Percentiles rank a stretch among this genome's conserved stretches.
These are phyloP conservation scores for Urosaurus nigricauda DNA, from an alignment of 2,797 vertebrate genomes.

Conservation along the genomic window DNA sequence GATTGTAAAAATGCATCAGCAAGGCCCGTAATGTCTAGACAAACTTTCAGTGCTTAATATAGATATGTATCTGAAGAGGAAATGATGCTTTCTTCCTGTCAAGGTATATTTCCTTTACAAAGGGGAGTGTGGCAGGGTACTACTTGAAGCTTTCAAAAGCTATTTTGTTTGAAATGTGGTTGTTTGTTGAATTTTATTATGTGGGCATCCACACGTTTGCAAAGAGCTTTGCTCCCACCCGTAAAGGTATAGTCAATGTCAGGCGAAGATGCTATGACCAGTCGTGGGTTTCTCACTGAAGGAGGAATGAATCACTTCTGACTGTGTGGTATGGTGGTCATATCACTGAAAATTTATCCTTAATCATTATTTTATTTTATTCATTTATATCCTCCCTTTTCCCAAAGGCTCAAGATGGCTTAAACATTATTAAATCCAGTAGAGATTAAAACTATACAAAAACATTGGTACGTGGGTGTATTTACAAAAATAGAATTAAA, in stretches of 20 bases:
- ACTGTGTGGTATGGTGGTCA: no score
- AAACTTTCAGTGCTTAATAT: constrained; percentile 18
- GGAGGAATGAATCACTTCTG: neutral
- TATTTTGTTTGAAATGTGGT: neutral
- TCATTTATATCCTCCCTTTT: no score
- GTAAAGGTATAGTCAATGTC: neutral
- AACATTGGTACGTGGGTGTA: no score
- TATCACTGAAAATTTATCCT: no score
- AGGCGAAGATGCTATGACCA: neutral
- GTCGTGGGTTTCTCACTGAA: neutral
- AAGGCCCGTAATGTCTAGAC: constrained; percentile 12
- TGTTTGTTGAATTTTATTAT: neutral
- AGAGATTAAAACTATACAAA: no score
- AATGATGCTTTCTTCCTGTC: constrained; percentile 32
- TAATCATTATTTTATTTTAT: no score
- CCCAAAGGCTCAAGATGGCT: no score
- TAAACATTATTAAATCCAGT: no score
- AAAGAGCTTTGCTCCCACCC: neutral
- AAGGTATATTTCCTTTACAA: constrained; percentile 28
- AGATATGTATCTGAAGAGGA: constrained; percentile 24
- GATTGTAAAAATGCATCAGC: neutral
- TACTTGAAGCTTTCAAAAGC: neutral
- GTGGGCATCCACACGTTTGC: neutral
- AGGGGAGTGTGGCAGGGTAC: neutral
- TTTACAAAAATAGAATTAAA: no score